These are phyloP conservation scores for Drosophila mercatorum DNA, from an alignment of 2,888 invertebrate species.

Conservation along the genomic window DNA sequence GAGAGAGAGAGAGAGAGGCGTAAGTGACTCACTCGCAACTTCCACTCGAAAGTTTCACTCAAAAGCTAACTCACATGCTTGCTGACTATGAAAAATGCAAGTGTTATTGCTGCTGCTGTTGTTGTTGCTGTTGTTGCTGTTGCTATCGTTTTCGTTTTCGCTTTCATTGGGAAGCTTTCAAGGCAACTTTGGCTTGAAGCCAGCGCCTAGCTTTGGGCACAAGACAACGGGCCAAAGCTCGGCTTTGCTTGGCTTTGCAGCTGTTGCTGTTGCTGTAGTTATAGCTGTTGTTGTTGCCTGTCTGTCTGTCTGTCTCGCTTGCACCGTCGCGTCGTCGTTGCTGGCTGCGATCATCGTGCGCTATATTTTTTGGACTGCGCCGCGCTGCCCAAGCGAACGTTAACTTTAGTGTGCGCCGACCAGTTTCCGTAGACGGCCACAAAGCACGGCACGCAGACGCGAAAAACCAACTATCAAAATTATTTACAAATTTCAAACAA, in stretches of 20 bases:
- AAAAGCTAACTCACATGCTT: conserved; percentile 38
- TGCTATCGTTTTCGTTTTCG: conserved; percentile 61
- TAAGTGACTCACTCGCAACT: conserved; percentile 36
- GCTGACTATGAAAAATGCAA: conserved; percentile 69
- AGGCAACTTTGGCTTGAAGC: conserved; percentile 63
- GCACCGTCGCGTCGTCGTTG: conserved; percentile 44
- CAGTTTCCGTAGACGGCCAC: conserved; percentile 85
- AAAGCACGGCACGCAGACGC: conserved; percentile 71
- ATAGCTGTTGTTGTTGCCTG: too few relatives aligned
- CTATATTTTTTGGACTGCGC: conserved; percentile 74
- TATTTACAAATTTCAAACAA: conserved; percentile 10
- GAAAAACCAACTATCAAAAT: conserved; percentile 34
- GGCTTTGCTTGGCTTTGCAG: conserved; percentile 25
- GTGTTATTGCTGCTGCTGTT: conserved; percentile 59
- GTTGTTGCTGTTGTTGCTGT: conserved; percentile 24
- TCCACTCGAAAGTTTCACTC: conserved; percentile 34
- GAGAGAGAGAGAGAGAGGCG: conserved; percentile 6
- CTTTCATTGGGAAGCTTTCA: conserved; percentile 81
- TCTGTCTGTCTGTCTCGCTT: conserved; percentile 45
- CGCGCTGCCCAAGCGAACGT: conserved; percentile 79
- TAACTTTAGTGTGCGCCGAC: conserved; percentile 85
- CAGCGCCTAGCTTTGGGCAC: conserved; percentile 46
- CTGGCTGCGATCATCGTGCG: conserved; percentile 54
- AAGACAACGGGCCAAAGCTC: conserved; percentile 64
- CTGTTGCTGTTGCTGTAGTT: neutral